Evolutionary conservation across 2,888 invertebrate genomes (phyloP), one percentile per base, ranked within the genome.

Genomic region (Lampropteryx suffumata): DNA sequence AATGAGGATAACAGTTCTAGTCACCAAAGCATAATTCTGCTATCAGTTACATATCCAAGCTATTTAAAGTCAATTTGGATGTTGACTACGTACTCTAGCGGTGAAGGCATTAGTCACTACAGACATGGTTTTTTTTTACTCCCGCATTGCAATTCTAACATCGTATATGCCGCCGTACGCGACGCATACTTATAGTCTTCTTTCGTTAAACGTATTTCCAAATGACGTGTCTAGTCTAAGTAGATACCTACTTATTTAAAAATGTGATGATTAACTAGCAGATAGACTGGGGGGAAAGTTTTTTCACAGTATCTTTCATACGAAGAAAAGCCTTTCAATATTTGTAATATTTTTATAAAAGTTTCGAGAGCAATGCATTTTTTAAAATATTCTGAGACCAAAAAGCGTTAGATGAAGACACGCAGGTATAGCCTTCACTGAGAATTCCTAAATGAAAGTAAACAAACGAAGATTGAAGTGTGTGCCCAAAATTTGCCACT

Each of bases 101-200:
- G 48, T 44, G 21, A 41, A 42, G 11, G 30, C 32, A 27, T 37
- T 37, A 52, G 34, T 41, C 44, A n/a, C 32, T 35, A 28, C 17
- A 34, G 33, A 36, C 37, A 36, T 28, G 21, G 9, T 39, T 37
- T 39, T 34, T 43, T 43, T 43, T 51, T 42, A 43, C 34, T 55
- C 40, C 49, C 30, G 21, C 36, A 54, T 55, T 39, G 36, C 34
- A 29, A 55, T 55, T 43, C 50, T 50, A 41, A 14, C 29, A 40
- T 39, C 44, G 49, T 51, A 6, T 24, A 7, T 53, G 46, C 44
- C 14, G n/a, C 41, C 32, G 14, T 30, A 32, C 34, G 30, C 35
- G 35, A 26, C 28, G 57, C 55, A 57, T 60, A 47, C 41, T 46
- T 49, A 46, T 46, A 28, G 40, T 50, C 57, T 55, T 41, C 13